Base-by-base conservation (phyloP, 2,113 vertebrate species). In the Gallinago media region DNA sequence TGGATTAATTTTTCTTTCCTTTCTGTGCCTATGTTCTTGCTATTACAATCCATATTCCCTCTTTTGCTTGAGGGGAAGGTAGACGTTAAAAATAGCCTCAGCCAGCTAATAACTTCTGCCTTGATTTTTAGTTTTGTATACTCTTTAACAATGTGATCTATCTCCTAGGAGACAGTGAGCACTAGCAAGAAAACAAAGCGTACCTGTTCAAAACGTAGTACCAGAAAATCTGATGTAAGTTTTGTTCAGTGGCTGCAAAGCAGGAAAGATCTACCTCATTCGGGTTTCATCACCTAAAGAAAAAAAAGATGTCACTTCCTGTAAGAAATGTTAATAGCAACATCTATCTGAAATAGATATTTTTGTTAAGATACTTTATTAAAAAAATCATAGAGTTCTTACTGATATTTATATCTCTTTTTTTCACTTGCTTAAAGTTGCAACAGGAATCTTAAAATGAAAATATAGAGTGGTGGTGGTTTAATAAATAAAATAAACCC, bases 111-210 rank as follows among this genome's bases (percentile, higher is more conserved):
- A 74, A 71, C 42, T 91, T 92, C 75, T 70, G 15, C 66, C 82
- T 91, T 78, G n/a, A 86, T 61, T 96, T 93, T 74, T n/a, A 84
- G 52, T 93, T 95, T 86, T 16, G 0, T 47, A 56, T 77, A 59
- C 7, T 2, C 59, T 94, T 90, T 89, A 62, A 79, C 38, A 88
- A 36, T 1, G 4, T 36, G 50, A 83, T 90, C 26, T 14, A 77
- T 96, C 93, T 92, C 92, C 75, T 92, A 92, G 94, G 91, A 94
- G 63, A 97, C 59, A 71, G 58, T 44, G 31, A 92, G 34, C 62
- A 42, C 29, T 67, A 88, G 29, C 18, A 52, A 82, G 50, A 73
- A 92, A 90, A 85, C 15, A 67, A 89, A 72, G 59, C 34, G 19
- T 23, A 87, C 36, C 20, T 70, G 22, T 68, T 82, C 5, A 2